Percentiles rank a stretch among this genome's conserved stretches.
phyloP scores from a whole-genome alignment of 2,797 vertebrate genomes.

The Crax fasciolata region DNA sequence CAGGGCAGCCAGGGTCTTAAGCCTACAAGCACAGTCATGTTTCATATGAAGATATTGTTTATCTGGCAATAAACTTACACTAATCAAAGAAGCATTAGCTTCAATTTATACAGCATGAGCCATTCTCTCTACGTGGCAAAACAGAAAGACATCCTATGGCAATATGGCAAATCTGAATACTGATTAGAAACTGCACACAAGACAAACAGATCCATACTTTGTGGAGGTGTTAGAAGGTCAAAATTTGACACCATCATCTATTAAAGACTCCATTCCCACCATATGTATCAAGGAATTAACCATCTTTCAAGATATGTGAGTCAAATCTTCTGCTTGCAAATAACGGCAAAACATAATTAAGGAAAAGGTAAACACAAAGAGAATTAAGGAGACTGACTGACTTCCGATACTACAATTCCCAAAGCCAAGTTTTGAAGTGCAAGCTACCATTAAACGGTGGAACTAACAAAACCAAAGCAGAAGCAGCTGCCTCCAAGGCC shows the following conservation, averaged over 20 bases:
- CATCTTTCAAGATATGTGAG: not conserved
- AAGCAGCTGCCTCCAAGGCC: not conserved
- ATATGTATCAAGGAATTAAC: not conserved
- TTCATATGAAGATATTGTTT: not conserved
- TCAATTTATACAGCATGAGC: not conserved
- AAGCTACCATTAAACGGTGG: not conserved
- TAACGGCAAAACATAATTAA: not conserved
- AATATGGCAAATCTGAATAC: not conserved
- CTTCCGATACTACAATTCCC: not conserved
- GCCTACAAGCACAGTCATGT: not conserved
- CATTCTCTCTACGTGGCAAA: rapidly evolving
- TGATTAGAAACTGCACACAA: not conserved
- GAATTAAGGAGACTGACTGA: not conserved
- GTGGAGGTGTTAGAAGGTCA: not conserved
- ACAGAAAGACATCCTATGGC: not conserved
- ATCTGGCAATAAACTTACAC: conserved; percentile 26
- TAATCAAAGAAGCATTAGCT: not conserved
- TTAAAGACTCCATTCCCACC: not conserved
- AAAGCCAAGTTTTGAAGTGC: not conserved
- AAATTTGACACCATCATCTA: not conserved
- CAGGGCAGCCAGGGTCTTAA: conserved; percentile 13
- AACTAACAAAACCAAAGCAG: not conserved
- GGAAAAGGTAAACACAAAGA: not conserved
- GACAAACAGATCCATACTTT: not conserved
- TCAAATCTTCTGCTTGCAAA: not conserved